Evolutionary conservation across 2,888 invertebrate species (phyloP), one percentile per base, ranked within the genome.

Genomic region (Epirrhoe tristata): DNA sequence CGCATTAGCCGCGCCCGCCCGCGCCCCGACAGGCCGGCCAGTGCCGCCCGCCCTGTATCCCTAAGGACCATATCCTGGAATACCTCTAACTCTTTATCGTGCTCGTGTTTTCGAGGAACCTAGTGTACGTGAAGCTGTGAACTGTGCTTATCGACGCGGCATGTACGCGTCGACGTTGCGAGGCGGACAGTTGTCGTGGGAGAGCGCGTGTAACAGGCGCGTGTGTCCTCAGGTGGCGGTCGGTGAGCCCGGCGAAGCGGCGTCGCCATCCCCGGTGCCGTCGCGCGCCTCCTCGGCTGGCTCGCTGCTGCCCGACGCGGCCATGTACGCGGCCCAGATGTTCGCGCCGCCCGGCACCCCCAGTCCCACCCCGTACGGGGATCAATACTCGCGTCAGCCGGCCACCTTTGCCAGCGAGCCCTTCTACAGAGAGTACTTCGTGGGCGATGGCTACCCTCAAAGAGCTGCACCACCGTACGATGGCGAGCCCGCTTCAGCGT

Each of bases 401-500:
- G 90, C 95, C 56, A 93, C 95, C 71, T 96, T 96, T 85, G 93
- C 96, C 74, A 93, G 95, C 76, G 96, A 96, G 82, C 96, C 96
- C 71, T 96, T 97, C 94, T 96, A 96, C 90, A 96, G 97, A 88
- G 97, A 97, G 89, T 97, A 97, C 87, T 97, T 96, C 87, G 94
- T 95, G 69, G 94, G 95, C 70, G 95, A 95, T 61, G 93, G 94
- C 66, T 95, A 95, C 78, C 95, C 95, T 76, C 95, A 95, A 82
- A 94, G 95, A 79, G 93, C 93, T 68, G 94, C 94, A 69, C 93
- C 94, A 70, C 89, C 94, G 57, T 95, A 95, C 79, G 93, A 94
- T 73, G 92, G 94, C 58, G 94, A 94, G 77, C 87, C 95, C 66
- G 95, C 95, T 72, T 94, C 95, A 74, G 95, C 94, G 76, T 94